Conservation (phyloP, 2,888 invertebrate genomes). For the Silvanus unidentatus region DNA sequence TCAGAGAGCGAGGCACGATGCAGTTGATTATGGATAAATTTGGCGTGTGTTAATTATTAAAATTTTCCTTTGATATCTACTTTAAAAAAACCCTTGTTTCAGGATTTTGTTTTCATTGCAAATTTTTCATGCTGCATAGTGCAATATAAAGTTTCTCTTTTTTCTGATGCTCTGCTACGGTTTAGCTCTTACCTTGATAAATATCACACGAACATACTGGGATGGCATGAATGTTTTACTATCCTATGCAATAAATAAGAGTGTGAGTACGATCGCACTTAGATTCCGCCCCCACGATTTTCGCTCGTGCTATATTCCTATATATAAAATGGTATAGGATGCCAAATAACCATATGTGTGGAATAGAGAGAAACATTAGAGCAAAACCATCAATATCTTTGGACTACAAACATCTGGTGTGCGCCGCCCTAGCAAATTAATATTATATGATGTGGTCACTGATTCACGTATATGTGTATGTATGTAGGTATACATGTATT, state of each 20-base stretch:
- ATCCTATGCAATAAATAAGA: constrained; percentile 18
- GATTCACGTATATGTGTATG: constrained; percentile 1
- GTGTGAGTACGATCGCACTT: constrained; percentile 16
- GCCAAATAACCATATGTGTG: neutral
- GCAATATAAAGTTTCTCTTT: too few species aligned
- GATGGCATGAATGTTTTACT: constrained; percentile 20
- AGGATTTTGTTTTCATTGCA: too few species aligned
- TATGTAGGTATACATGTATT: too few species aligned
- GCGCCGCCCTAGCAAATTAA: constrained; percentile 10
- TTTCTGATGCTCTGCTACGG: neutral
- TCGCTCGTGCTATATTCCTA: constrained; percentile 6
- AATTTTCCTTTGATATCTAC: too few species aligned
- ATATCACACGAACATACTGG: constrained; percentile 12
- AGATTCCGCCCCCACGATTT: constrained; percentile 15
- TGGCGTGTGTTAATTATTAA: too few species aligned
- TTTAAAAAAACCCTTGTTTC: too few species aligned
- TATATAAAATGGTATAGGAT: neutral
- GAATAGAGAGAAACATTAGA: neutral
- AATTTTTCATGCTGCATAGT: too few species aligned
- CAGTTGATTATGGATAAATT: too few species aligned
- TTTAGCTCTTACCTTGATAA: constrained; percentile 11
- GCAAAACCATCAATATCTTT: constrained; percentile 10
- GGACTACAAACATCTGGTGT: constrained; percentile 11
- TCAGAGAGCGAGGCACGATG: too few species aligned
- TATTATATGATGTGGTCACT: constrained; percentile 11